Conservation (phyloP, 2,888 invertebrate genomes). For the Ornithoptera priamus region DNA sequence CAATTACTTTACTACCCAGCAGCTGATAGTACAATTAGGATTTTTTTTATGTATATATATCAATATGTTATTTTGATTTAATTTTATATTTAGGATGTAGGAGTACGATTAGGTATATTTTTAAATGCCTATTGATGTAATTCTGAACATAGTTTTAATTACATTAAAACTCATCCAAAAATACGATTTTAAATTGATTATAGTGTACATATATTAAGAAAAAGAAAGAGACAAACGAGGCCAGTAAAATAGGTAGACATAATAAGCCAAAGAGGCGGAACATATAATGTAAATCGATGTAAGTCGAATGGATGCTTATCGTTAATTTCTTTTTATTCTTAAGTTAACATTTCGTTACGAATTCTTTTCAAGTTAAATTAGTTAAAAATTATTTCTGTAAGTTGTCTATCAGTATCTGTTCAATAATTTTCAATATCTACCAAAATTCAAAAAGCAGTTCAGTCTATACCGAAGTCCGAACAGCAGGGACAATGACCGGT, state of each 20-base stretch:
- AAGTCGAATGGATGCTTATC: background rate
- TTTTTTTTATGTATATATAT: background rate
- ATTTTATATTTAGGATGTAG: background rate
- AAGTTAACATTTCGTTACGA: background rate
- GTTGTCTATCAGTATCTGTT: too few relatives aligned
- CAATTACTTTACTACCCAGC: background rate
- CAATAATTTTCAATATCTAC: too few relatives aligned
- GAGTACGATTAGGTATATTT: background rate
- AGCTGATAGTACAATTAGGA: background rate
- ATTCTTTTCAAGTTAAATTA: background rate
- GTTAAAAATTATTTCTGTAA: too few relatives aligned
- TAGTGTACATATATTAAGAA: conserved; percentile 12
- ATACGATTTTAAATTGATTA: conserved; percentile 9
- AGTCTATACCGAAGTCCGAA: too few relatives aligned
- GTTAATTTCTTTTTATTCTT: background rate
- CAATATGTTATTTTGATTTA: background rate
- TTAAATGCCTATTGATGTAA: conserved; percentile 1
- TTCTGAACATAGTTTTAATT: conserved; percentile 4
- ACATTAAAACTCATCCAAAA: conserved; percentile 12
- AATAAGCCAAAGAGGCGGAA: background rate
- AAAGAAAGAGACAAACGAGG: background rate
- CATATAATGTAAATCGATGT: background rate
- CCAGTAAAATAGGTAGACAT: background rate
- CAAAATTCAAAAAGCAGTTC: too few relatives aligned
- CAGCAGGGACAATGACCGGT: too few relatives aligned